A percentile compares a stretch with the other conserved stretches of the same genome.
These are phyloP conservation scores for Daboia siamensis DNA, from an alignment of 2,113 vertebrate genomes.

Conservation along the genomic window DNA sequence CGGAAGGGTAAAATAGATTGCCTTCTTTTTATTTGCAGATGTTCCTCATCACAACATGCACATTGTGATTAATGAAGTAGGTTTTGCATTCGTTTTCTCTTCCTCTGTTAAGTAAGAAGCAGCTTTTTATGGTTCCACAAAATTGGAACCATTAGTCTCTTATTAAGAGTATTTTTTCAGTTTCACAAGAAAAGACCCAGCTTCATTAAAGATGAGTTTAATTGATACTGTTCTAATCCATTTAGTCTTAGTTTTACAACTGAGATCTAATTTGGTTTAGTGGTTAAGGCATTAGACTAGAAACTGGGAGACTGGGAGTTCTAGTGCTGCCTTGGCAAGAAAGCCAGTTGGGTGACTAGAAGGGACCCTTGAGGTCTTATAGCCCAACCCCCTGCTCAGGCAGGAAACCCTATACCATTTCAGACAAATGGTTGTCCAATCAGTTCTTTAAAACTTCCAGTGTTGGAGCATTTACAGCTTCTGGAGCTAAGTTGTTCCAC, in stretches of 20 bases:
- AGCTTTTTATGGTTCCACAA: constrained; percentile 28
- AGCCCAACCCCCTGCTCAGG: too few species aligned
- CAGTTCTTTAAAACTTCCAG: too few species aligned
- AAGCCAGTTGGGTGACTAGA: background rate
- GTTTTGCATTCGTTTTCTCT: background rate
- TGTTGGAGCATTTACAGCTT: too few species aligned
- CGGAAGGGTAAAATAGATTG: background rate
- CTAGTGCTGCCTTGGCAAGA: background rate
- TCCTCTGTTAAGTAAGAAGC: background rate
- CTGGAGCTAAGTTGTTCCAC: too few species aligned
- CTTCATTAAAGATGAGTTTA: constrained; percentile 39
- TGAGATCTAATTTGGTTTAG: background rate
- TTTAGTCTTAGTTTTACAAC: constrained; percentile 5
- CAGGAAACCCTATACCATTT: too few species aligned
- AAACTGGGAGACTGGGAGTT: background rate
- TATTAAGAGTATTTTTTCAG: constrained; percentile 36
- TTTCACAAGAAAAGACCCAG: constrained; percentile 26
- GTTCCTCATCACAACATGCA: background rate
- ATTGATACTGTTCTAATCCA: constrained; percentile 40
- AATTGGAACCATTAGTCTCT: constrained; percentile 13
- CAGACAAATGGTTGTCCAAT: too few species aligned
- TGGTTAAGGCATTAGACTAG: background rate
- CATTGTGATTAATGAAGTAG: background rate
- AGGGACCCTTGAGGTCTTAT: too few species aligned
- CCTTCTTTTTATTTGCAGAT: background rate